phyloP scores from a whole-genome alignment of 2,888 invertebrate genomes.

The Glomeris marginata region DNA sequence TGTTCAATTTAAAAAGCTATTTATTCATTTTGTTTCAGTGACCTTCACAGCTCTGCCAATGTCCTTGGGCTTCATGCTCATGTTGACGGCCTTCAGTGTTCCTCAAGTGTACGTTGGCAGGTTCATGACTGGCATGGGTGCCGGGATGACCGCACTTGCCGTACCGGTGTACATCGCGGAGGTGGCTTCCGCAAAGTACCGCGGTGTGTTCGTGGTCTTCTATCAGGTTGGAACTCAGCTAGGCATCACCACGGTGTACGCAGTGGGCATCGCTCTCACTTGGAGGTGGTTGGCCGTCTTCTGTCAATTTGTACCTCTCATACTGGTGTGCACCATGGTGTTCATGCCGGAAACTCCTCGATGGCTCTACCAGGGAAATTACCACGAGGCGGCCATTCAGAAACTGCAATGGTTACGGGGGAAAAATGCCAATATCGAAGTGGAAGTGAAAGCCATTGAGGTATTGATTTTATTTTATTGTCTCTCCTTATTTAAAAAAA shows the following conservation, averaged over 20 bases:
- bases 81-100: too few species aligned
- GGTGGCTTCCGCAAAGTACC: conserved; percentile 10
- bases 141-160: conserved; percentile 12
- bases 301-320: conserved; percentile 1
- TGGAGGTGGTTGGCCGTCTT: conserved; percentile 10
- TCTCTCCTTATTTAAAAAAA: too few species aligned
- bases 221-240: conserved; percentile 12
- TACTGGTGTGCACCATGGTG: not conserved
- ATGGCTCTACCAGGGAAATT: conserved; percentile 2
- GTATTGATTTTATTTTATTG: too few species aligned
- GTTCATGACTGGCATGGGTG: conserved; percentile 13
- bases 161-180: conserved; percentile 15
- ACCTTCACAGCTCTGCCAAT: too few species aligned
- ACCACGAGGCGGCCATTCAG: not conserved
- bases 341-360: conserved; percentile 9
- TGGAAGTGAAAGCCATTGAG: too few species aligned
- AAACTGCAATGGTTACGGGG: not conserved
- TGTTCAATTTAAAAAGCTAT: too few species aligned
- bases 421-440: not conserved
- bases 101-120: conserved; percentile 13
- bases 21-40: too few species aligned
- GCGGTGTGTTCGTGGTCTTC: conserved; percentile 14
- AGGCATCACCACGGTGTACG: conserved; percentile 4
- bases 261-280: not conserved
- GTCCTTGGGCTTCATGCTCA: too few species aligned